Conservation (phyloP, 2,113 vertebrate genomes). For the Numida meleagris region DNA sequence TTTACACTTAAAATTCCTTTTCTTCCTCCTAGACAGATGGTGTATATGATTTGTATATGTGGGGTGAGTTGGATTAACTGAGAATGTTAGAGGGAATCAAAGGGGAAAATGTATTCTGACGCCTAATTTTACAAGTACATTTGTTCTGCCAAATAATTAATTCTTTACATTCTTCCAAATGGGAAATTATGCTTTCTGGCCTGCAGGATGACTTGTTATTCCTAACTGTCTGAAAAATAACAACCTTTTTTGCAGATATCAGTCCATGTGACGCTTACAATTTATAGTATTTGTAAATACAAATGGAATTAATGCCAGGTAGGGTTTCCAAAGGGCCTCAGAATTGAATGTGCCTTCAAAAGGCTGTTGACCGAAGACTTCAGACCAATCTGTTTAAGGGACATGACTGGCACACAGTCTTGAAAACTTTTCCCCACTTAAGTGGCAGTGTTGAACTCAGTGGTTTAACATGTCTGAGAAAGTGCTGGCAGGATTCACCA, state of each 20-base stretch:
- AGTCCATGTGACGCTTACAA: background rate
- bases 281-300: background rate
- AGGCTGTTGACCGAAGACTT: background rate
- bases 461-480: background rate
- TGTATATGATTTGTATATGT: constrained; percentile 4
- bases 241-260: background rate
- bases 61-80: constrained; percentile 39
- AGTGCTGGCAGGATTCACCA: background rate
- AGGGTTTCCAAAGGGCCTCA: constrained; percentile 46
- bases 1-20: background rate
- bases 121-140: constrained; percentile 47
- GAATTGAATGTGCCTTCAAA: background rate
- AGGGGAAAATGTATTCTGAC: constrained; percentile 51
- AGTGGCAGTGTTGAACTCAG: background rate
- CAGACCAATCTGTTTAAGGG: background rate
- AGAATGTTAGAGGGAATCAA: constrained; percentile 37
- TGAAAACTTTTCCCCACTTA: background rate
- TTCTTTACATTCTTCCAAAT: constrained; percentile 66
- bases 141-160: constrained; percentile 71
- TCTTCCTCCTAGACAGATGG: background rate
- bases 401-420: background rate
- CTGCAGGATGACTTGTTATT: background rate
- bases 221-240: constrained; percentile 33
- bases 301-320: constrained; percentile 16
- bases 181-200: constrained; percentile 41